A percentile compares a stretch with the other conserved stretches of the same genome.
These are phyloP conservation scores for Trileptium ribeirensis DNA, from an alignment of 2,888 invertebrate genomes.

Conservation along the genomic window DNA sequence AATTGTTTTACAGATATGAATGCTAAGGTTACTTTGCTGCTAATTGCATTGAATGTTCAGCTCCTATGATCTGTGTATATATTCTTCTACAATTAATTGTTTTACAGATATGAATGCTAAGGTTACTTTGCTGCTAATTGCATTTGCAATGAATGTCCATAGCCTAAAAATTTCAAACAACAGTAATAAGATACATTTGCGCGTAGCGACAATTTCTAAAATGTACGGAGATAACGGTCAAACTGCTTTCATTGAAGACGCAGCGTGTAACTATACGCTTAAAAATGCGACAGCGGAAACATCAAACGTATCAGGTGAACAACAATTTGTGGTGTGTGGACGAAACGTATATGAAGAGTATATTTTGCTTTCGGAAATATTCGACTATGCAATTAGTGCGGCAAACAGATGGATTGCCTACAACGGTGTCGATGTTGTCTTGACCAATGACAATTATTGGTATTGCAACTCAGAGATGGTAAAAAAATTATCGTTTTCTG, in stretches of 20 bases:
- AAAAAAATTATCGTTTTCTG: background rate
- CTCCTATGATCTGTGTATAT: too few relatives aligned
- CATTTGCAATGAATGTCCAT: too few relatives aligned
- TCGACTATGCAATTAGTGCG: background rate
- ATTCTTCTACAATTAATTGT: too few relatives aligned
- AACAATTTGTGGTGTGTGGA: background rate
- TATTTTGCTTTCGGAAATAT: background rate
- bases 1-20: too few relatives aligned
- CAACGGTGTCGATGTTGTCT: background rate
- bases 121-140: too few relatives aligned
- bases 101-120: too few relatives aligned
- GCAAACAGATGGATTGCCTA: background rate
- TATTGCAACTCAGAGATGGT: background rate
- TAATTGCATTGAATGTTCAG: too few relatives aligned
- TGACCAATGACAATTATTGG: background rate
- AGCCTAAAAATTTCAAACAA: too few relatives aligned
- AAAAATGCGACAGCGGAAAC: background rate
- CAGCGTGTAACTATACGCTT: background rate
- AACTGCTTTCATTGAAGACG: background rate
- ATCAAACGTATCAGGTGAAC: too few relatives aligned
- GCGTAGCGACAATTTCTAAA: background rate
- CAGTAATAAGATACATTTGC: too few relatives aligned
- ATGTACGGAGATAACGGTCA: background rate
- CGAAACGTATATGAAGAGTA: background rate
- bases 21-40: too few relatives aligned